These are phyloP conservation scores for Probaryconus sp. DNA, from an alignment of 1,140 invertebrate genomes.

Conservation along the genomic window DNA sequence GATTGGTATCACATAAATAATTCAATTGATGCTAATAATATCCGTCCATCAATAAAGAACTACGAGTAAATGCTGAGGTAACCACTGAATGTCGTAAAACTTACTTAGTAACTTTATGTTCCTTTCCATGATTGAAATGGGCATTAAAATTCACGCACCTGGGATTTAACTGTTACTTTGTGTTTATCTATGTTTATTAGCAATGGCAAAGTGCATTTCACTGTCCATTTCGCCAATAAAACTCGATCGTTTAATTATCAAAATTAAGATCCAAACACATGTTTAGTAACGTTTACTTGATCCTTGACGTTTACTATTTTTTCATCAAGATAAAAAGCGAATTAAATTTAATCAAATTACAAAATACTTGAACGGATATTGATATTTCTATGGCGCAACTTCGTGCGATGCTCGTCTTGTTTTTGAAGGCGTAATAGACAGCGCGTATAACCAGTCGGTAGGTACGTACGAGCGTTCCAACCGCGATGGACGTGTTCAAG, in stretches of 20 bases:
- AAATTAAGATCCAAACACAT: slow-evolving; percentile 20
- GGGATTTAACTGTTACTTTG: slow-evolving; percentile 35
- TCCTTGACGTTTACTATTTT: slow-evolving; percentile 7
- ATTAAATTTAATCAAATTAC: slow-evolving; percentile 22
- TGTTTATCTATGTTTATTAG: slow-evolving; percentile 34
- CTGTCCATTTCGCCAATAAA: slow-evolving; percentile 14
- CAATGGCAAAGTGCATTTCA: slow-evolving; percentile 8
- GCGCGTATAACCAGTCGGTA: slow-evolving; percentile 40
- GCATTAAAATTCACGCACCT: slow-evolving; percentile 30
- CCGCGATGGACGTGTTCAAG: slow-evolving; percentile 68
- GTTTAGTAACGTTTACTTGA: slow-evolving; percentile 11
- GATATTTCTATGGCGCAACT: slow-evolving; percentile 7
- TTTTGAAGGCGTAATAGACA: slow-evolving; percentile 45
- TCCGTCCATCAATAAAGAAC: slow-evolving; percentile 9
- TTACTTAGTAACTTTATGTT: slow-evolving; percentile 25
- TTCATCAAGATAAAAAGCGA: not conserved
- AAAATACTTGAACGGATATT: slow-evolving; percentile 22
- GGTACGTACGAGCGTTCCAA: slow-evolving; percentile 66
- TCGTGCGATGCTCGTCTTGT: slow-evolving; percentile 28
- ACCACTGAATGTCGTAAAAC: slow-evolving; percentile 24
- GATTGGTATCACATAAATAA: slow-evolving; percentile 23
- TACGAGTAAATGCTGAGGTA: slow-evolving; percentile 26
- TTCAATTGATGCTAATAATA: slow-evolving; percentile 17
- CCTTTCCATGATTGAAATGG: slow-evolving; percentile 28
- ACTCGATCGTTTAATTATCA: slow-evolving; percentile 32